Conservation (phyloP, 1,140 invertebrate genomes). For the Archegozetes longisetosus region DNA sequence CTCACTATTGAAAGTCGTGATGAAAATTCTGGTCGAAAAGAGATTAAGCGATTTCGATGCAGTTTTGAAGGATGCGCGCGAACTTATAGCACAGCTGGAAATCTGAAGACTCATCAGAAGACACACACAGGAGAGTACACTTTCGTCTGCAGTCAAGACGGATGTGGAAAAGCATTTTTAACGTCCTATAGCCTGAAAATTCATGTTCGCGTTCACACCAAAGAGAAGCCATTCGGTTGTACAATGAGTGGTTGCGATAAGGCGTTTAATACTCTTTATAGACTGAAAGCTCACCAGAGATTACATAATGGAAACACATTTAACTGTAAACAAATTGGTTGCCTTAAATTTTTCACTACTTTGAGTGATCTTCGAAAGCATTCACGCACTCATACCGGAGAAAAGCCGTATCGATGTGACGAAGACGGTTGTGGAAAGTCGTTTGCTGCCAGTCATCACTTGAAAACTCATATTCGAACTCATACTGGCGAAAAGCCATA, state of each 20-base stretch:
- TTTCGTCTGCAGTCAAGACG: conserved; percentile 71
- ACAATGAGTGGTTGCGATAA: conserved; percentile 53
- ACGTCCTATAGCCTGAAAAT: conserved; percentile 88
- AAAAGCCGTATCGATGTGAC: conserved; percentile 70
- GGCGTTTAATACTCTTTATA: conserved; percentile 55
- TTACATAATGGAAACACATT: conserved; percentile 89
- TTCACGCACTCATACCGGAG: conserved; percentile 73
- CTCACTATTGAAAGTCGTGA: conserved; percentile 47
- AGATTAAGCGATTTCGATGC: conserved; percentile 58
- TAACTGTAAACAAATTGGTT: conserved; percentile 66
- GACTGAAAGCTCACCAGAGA: conserved; percentile 74
- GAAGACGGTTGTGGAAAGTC: conserved; percentile 71
- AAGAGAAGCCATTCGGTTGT: conserved; percentile 73
- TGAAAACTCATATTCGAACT: conserved; percentile 64
- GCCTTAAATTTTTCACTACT: conserved; percentile 82
- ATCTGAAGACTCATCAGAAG: conserved; percentile 62
- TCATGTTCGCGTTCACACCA: conserved; percentile 83
- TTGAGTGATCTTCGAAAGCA: conserved; percentile 86
- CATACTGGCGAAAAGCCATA: conserved; percentile 56
- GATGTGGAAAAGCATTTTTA: conserved; percentile 80
- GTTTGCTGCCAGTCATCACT: conserved; percentile 80
- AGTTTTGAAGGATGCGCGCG: conserved; percentile 73
- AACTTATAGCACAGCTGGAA: conserved; percentile 84
- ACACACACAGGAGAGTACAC: conserved; percentile 62
- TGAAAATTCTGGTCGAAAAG: conserved; percentile 43